A percentile compares a stretch with the other conserved stretches of the same genome.
Evolutionary conservation across 2,113 vertebrate genomes (phyloP).

Genomic region (Perognathus longimembris): DNA sequence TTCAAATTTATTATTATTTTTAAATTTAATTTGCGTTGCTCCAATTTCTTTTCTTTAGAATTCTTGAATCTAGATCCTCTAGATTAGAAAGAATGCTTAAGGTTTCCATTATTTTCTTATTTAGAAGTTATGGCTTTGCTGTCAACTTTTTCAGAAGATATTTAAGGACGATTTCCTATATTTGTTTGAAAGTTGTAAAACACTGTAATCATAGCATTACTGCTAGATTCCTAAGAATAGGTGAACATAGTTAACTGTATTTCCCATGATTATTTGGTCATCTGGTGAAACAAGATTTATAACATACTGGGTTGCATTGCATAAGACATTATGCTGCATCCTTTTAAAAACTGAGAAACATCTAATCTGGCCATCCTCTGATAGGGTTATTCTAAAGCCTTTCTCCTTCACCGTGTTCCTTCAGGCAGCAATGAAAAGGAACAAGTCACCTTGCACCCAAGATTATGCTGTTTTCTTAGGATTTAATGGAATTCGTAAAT

Average conservation of each 20-base stretch:
- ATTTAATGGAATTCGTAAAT: conserved; percentile 14
- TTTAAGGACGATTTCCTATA: neutral
- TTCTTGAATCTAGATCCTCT: neutral
- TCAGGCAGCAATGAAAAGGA: neutral
- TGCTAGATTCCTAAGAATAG: neutral
- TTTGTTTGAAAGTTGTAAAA: neutral
- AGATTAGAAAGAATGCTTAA: neutral
- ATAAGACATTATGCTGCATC: neutral
- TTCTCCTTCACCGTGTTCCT: neutral
- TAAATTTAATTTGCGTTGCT: neutral
- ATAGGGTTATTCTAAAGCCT: neutral
- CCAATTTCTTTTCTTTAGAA: neutral
- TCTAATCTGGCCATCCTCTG: neutral
- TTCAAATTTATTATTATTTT: neutral
- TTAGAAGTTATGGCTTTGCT: neutral
- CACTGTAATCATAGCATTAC: neutral
- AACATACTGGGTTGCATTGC: neutral
- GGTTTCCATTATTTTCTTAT: neutral
- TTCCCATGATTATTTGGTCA: conserved; percentile 9
- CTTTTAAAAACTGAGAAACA: conserved; percentile 21
- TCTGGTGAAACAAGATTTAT: conserved; percentile 44
- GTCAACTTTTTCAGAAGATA: neutral
- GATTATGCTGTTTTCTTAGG: neutral
- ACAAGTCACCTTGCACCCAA: neutral
- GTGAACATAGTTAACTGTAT: neutral